Base-by-base conservation (phyloP, 2,113 vertebrate species). In the Phylloscopus whistleri region DNA sequence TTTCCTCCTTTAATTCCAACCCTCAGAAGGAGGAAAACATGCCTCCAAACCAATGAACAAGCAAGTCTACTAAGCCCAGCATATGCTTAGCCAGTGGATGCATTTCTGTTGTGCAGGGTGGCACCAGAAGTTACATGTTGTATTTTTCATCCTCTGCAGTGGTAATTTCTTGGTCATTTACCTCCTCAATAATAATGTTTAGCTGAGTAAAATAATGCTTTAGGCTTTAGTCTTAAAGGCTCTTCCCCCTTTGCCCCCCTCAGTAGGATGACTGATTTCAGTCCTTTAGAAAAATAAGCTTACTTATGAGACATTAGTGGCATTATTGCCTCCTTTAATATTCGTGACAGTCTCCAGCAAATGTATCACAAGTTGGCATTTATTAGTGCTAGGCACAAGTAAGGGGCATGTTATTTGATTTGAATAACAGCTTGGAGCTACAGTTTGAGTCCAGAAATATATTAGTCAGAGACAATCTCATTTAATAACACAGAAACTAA, bases 401-500 rank as follows among this genome's bases (percentile, higher is more conserved):
- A 99, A 98, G 98, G 99, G 99, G 98, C 99, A 98, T 99, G 99
- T 99, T 99, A 99, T 99, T 99, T 99, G 99, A 99, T 99, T 99
- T 99, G 99, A 99, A 99, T 99, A 99, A 99, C 99, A 99, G 98
- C 98, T 99, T 90, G 98, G 98, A 99, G 99, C 98, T 98, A 99
- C 98, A 98, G 98, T 98, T 98, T 98, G 98, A 98, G 98, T 98
- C 98, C 97, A 98, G 98, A 99, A 99, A 99, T 99, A 99, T 99
- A 99, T 99, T 99, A 99, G 99, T 99, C 98, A 99, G 99, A 99
- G 99, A 99, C 98, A 99, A 99, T 99, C 99, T 99, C 99, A 99
- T 99, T 99, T 99, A 99, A 99, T 99, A 99, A 99, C 98, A 99
- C 98, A 98, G 98, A 99, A 99, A 99, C 99, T 99, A 99, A 99